Evolutionary conservation across 2,797 vertebrate species (phyloP).

Genomic region (Eulemur mongoz): DNA sequence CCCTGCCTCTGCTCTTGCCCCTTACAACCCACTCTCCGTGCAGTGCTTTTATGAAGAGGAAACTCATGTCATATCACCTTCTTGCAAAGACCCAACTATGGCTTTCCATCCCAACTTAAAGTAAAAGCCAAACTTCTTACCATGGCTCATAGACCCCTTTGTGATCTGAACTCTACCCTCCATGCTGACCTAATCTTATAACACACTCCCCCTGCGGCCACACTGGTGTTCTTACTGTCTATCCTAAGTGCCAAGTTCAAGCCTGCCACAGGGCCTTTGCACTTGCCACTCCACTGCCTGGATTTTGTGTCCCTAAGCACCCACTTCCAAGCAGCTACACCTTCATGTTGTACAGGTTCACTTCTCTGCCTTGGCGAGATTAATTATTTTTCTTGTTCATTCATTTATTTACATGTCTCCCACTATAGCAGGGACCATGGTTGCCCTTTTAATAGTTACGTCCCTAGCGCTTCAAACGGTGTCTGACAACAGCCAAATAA

Average conservation of each 20-base stretch:
- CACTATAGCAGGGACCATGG: neutral
- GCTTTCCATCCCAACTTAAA: neutral
- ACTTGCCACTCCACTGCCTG: neutral
- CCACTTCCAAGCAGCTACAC: neutral
- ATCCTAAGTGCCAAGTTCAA: fast-evolving
- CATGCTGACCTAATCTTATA: fast-evolving
- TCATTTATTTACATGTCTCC: neutral
- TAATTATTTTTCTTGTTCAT: neutral
- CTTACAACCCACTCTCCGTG: neutral
- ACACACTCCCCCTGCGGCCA: fast-evolving
- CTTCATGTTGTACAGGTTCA: neutral
- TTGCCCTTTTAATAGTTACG: neutral
- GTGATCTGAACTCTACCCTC: neutral
- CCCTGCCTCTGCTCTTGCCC: neutral
- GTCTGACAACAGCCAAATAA: neutral
- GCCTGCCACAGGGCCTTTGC: neutral
- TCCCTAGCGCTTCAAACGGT: neutral
- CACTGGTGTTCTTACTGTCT: neutral
- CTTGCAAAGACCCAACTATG: neutral
- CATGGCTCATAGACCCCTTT: neutral
- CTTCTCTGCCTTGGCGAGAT: neutral
- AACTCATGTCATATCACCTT: neutral
- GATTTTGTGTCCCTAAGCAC: neutral
- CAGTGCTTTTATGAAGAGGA: neutral
- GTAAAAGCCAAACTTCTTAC: neutral